These are phyloP conservation scores for Ptilonorhynchus violaceus DNA, from an alignment of 2,113 vertebrate species.

Conservation along the genomic window DNA sequence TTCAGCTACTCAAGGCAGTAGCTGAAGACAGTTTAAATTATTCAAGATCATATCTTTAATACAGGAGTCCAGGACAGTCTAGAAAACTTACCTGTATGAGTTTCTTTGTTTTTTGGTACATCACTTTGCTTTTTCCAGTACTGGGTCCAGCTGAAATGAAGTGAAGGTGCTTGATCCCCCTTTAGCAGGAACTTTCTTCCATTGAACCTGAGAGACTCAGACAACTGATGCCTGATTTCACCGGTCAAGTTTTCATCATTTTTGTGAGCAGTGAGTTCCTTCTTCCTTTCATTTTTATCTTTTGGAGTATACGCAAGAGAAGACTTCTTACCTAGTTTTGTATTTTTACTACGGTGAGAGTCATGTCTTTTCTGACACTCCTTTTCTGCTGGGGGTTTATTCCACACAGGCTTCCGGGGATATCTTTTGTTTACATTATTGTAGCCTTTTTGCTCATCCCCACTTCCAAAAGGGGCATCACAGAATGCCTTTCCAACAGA, in stretches of 20 bases:
- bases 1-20: neutral
- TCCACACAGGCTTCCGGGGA: slow-evolving; percentile 68
- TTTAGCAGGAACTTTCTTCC: slow-evolving; percentile 70
- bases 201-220: slow-evolving; percentile 59
- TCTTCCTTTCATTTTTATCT: slow-evolving; percentile 70
- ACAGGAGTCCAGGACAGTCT: neutral
- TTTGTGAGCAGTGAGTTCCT: slow-evolving; percentile 53
- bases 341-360: slow-evolving; percentile 57
- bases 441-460: slow-evolving; percentile 68
- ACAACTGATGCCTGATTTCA: slow-evolving; percentile 47
- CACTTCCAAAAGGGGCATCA: slow-evolving; percentile 60
- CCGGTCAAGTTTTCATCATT: slow-evolving; percentile 39
- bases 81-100: slow-evolving; percentile 86
- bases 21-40: neutral
- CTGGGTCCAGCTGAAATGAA: slow-evolving; percentile 72
- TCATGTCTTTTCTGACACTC: slow-evolving; percentile 68
- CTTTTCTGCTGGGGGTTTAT: slow-evolving; percentile 76
- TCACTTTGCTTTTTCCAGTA: slow-evolving; percentile 79
- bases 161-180: slow-evolving; percentile 71
- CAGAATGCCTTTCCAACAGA: slow-evolving; percentile 62
- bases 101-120: slow-evolving; percentile 91
- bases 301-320: slow-evolving; percentile 55
- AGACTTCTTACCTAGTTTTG: slow-evolving; percentile 60
- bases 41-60: neutral
- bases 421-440: slow-evolving; percentile 68